Evolutionary conservation across 92 coral and sea anemone genomes (phyloP).

Genomic region (Epizoanthus stellaris): DNA sequence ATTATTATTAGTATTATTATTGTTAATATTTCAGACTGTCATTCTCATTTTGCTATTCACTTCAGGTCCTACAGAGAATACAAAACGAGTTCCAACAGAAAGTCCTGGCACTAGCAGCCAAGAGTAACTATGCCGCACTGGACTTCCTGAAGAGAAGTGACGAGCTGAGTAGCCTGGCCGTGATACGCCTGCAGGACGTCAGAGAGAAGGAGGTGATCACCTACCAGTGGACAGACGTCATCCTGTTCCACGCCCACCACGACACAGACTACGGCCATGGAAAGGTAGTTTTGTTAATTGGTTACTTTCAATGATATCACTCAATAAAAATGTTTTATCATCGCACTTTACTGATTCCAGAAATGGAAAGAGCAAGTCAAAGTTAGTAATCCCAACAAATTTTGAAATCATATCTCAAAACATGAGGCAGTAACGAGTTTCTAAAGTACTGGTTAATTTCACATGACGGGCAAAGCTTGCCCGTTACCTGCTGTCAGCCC

Average conservation of each 20-base stretch:
- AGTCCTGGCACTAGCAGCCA: conserved; percentile 49
- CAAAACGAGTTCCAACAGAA: conserved; percentile 69
- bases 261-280: conserved; percentile 75
- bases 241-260: conserved; percentile 62
- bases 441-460: neutral
- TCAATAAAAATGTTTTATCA: neutral
- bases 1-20: too few relatives aligned
- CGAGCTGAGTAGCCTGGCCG: conserved; percentile 51
- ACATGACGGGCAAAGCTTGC: too few relatives aligned
- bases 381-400: too few relatives aligned
- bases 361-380: too few relatives aligned
- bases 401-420: neutral
- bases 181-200: conserved; percentile 63
- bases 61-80: conserved; percentile 53
- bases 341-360: too few relatives aligned
- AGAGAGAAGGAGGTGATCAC: conserved; percentile 59
- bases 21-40: too few relatives aligned
- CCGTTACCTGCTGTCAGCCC: too few relatives aligned
- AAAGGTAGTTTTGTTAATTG: conserved; percentile 10
- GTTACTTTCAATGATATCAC: too few relatives aligned
- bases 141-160: conserved; percentile 60
- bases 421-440: neutral
- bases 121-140: conserved; percentile 52
- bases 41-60: too few relatives aligned
- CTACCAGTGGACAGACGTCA: conserved; percentile 64